These are phyloP conservation scores for Ennomos fuscantarius DNA, from an alignment of 2,888 invertebrate genomes.

Conservation along the genomic window DNA sequence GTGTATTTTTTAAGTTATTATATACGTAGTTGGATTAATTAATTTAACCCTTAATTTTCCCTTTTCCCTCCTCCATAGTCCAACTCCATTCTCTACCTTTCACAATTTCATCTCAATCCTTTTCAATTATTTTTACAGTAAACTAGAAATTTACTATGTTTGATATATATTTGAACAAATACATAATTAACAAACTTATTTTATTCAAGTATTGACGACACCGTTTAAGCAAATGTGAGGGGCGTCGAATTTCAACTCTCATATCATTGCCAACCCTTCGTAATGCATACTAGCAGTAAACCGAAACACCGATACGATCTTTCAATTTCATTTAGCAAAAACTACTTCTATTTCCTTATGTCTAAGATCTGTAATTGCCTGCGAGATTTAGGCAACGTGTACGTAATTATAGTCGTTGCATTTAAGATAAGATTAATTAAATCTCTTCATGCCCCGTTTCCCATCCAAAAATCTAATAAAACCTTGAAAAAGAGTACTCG, in stretches of 20 bases:
- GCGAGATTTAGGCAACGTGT: slow-evolving; percentile 28
- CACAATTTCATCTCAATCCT: too few relatives aligned
- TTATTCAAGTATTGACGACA: slow-evolving; percentile 15
- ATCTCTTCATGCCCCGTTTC: slow-evolving; percentile 67
- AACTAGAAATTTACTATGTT: too few relatives aligned
- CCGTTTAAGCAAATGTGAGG: slow-evolving; percentile 19
- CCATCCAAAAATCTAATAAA: slow-evolving; percentile 57
- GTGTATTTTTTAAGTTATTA: too few relatives aligned
- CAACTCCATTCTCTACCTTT: background rate
- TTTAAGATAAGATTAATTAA: slow-evolving; percentile 56
- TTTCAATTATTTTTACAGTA: too few relatives aligned
- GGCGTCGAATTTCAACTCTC: slow-evolving; percentile 35
- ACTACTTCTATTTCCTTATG: background rate
- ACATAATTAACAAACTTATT: too few relatives aligned
- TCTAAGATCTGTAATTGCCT: slow-evolving; percentile 34
- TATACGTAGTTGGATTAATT: too few relatives aligned
- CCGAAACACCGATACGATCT: slow-evolving; percentile 35
- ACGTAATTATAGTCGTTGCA: slow-evolving; percentile 47
- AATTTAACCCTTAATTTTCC: too few relatives aligned
- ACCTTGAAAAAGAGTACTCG: slow-evolving; percentile 61
- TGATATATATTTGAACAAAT: too few relatives aligned
- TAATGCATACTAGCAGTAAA: slow-evolving; percentile 38
- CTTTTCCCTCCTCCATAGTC: too few relatives aligned
- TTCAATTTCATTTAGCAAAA: slow-evolving; percentile 2
- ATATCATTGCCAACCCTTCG: slow-evolving; percentile 44